These are phyloP conservation scores for Parnassius orleans DNA, from an alignment of 2,888 invertebrate species.

Conservation along the genomic window DNA sequence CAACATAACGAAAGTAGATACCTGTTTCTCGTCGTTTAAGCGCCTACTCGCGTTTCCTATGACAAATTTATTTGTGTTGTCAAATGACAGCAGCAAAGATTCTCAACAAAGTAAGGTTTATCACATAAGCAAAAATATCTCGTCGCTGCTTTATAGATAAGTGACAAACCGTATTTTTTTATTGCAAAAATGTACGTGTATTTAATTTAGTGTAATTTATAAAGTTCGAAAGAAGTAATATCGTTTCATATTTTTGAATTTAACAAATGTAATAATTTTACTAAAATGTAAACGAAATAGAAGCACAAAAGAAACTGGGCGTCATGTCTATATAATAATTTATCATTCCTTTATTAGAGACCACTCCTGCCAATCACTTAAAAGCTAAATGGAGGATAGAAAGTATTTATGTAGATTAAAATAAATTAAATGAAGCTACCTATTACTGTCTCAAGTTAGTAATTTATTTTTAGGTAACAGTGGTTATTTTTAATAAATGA, in stretches of 20 bases:
- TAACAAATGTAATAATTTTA: not conserved
- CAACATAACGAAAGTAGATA: conserved; percentile 48
- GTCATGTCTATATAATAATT: conserved; percentile 16
- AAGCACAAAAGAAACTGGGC: conserved; percentile 14
- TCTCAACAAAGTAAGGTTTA: conserved; percentile 52
- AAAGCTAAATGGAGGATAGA: conserved; percentile 16
- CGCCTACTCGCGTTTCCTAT: conserved; percentile 56
- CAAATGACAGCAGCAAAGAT: conserved; percentile 52
- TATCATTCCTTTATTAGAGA: conserved; percentile 23
- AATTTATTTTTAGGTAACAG: no score
- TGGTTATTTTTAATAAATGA: no score
- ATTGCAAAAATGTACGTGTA: no score
- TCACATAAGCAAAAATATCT: conserved; percentile 12
- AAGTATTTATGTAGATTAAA: conserved; percentile 24
- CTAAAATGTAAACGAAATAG: not conserved
- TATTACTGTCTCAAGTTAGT: not conserved
- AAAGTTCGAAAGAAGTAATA: no score
- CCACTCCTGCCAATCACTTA: conserved; percentile 25
- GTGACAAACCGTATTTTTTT: no score
- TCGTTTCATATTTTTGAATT: not conserved
- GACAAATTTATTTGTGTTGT: conserved; percentile 68
- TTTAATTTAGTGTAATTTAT: no score
- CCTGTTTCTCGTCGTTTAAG: conserved; percentile 61
- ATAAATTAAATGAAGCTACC: conserved; percentile 16
- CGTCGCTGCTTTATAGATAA: conserved; percentile 1